Conservation (phyloP, 2,888 invertebrate genomes). For the Agrochola macilenta region DNA sequence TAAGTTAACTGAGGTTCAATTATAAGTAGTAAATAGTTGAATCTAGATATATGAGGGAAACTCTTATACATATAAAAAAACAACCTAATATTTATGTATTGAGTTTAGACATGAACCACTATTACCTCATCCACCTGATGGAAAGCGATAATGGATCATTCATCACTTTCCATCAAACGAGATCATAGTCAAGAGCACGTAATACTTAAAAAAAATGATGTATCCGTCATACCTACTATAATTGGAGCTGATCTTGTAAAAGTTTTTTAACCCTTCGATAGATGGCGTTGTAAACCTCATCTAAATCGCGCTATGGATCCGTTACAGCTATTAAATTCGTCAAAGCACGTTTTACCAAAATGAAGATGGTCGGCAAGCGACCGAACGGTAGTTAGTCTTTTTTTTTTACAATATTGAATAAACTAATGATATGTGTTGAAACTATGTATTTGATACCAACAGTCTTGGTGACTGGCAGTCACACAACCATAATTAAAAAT, state of each 20-base stretch:
- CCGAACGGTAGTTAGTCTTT: too few relatives aligned
- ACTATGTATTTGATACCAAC: neutral
- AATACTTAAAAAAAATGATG: neutral
- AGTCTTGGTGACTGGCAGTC: neutral
- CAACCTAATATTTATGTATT: too few relatives aligned
- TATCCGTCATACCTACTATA: neutral
- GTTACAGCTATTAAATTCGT: neutral
- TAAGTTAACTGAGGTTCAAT: too few relatives aligned
- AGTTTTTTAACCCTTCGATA: neutral
- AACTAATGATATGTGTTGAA: neutral
- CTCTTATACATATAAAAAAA: neutral
- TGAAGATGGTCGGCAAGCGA: neutral
- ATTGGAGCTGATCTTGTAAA: neutral
- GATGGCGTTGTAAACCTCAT: conserved; percentile 35
- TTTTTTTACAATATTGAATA: neutral
- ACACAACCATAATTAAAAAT: neutral
- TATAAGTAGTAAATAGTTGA: too few relatives aligned
- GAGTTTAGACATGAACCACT: too few relatives aligned
- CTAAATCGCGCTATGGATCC: neutral
- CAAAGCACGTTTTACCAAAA: neutral
- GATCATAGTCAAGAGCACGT: neutral
- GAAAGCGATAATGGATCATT: too few relatives aligned
- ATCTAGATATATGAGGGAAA: too few relatives aligned
- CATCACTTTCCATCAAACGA: neutral
- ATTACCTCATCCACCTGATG: too few relatives aligned